phyloP scores from a whole-genome alignment of 1,140 invertebrate genomes.

The Agrypnia vestita region DNA sequence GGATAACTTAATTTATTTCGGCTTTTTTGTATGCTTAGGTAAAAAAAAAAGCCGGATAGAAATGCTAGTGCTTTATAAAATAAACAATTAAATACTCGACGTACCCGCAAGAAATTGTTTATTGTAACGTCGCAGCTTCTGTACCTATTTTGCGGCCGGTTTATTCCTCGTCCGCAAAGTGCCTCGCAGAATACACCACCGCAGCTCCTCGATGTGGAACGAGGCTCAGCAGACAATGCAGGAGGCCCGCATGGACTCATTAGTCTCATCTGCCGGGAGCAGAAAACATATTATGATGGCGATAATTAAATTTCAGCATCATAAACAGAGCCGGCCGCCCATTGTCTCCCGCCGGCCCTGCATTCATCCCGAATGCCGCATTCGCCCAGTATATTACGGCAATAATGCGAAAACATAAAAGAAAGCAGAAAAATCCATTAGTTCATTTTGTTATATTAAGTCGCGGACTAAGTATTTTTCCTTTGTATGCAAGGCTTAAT shows the following conservation, averaged over 20 bases:
- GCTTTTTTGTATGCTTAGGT: too few species aligned
- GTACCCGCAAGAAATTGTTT: too few species aligned
- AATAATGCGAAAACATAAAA: constrained; percentile 62
- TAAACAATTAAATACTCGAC: too few species aligned
- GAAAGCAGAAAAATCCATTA: constrained; percentile 62
- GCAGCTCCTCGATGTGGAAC: background rate
- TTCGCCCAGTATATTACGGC: constrained; percentile 59
- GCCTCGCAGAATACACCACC: too few species aligned
- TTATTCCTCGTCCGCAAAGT: too few species aligned
- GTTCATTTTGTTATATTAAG: constrained; percentile 62
- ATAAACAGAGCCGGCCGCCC: constrained; percentile 17
- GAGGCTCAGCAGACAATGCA: background rate
- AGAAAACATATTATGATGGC: constrained; percentile 39
- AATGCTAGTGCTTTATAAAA: too few species aligned
- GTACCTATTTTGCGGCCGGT: too few species aligned
- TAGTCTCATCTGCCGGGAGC: constrained; percentile 10
- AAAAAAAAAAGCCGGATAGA: too few species aligned
- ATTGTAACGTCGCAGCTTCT: too few species aligned
- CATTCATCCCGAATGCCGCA: constrained; percentile 35
- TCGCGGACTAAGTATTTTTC: constrained; percentile 58
- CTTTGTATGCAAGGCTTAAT: constrained; percentile 60
- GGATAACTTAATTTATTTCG: too few species aligned
- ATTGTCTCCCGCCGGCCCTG: constrained; percentile 30
- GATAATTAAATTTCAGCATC: constrained; percentile 47
- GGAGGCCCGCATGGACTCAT: background rate